phyloP scores from a whole-genome alignment of 64 coral and sea anemone genomes.

The Platygyra sinensis region DNA sequence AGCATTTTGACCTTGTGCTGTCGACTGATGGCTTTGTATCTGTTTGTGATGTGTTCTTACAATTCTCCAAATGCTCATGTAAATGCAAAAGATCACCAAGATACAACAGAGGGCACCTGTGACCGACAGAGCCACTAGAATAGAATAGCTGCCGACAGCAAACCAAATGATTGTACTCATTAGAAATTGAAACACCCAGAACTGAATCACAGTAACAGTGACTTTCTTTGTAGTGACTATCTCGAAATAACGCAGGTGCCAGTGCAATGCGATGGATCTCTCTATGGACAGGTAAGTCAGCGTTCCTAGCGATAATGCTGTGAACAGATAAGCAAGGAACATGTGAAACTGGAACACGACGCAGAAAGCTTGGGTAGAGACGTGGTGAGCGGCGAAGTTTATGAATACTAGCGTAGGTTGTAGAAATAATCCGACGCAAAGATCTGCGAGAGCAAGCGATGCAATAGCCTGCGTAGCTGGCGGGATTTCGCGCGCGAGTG shows the following conservation, averaged over 20 bases:
- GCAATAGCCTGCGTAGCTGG: too few relatives aligned
- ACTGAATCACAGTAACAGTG: neutral
- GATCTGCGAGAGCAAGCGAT: neutral
- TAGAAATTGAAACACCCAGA: neutral
- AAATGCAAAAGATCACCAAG: neutral
- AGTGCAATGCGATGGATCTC: neutral
- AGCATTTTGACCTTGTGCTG: neutral
- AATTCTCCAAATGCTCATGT: neutral
- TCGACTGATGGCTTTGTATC: neutral
- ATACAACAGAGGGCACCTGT: neutral
- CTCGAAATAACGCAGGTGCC: neutral
- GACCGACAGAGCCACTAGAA: neutral
- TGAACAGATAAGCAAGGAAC: neutral
- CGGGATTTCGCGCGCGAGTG: too few relatives aligned
- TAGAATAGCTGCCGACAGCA: neutral
- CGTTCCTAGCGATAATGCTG: neutral
- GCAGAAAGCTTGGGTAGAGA: neutral
- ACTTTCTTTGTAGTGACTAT: neutral
- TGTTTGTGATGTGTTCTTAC: neutral
- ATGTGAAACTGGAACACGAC: neutral
- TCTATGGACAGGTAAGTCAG: neutral
- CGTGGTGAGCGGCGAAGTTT: neutral
- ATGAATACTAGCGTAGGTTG: neutral
- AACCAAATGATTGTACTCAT: neutral
- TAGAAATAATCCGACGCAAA: neutral